Evolutionary conservation across 2,797 vertebrate genomes (phyloP), one percentile per base, ranked within the genome.

Genomic region (Helostoma temminkii): DNA sequence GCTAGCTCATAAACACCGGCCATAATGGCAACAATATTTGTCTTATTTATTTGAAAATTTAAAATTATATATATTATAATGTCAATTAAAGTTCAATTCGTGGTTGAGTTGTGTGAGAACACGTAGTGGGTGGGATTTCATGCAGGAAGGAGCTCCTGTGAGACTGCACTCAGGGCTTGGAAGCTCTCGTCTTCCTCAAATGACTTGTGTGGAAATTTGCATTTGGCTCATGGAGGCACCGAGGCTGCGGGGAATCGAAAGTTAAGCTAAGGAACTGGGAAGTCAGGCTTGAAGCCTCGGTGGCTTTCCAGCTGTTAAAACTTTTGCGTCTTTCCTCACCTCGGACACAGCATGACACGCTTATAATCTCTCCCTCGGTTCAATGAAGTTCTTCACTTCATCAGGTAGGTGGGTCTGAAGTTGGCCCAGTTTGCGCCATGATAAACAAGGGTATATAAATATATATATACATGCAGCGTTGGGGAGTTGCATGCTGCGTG

Each of bases 171-270:
- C 41, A 24, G 69, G 62, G 54, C 26, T n/a, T 18, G 3, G 4
- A 37, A 12, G 18, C n/a, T 9, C 15, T 12, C 1, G 0, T 5
- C 10, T 5, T 24, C 24, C 5, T 50, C 37, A 47, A 66, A 66
- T 52, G 43, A 45, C 34, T 42, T 49, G 42, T 37, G 52, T 25
- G 2, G 11, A 11, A 24, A 4, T 19, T 9, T 42, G 34, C 45
- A 26, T 64, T 21, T 63, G 43, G 3, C 11, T 22, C 6, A 1
- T 5, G 34, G 26, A 30, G n/a, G 41, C 1, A 9, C 32, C 5
- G 34, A 14, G 6, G 36, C 21, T 52, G 56, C 56, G 3, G 47
- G 57, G 43, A 91, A 91, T 69, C 90, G 80, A 90, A 91, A 91
- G 83, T 82, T 79, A 90, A 15, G n/a, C 5, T 14, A 12, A 6